Evolutionary conservation across 2,113 vertebrate genomes (phyloP).

Genomic region (Dicerorhinus sumatrensis): DNA sequence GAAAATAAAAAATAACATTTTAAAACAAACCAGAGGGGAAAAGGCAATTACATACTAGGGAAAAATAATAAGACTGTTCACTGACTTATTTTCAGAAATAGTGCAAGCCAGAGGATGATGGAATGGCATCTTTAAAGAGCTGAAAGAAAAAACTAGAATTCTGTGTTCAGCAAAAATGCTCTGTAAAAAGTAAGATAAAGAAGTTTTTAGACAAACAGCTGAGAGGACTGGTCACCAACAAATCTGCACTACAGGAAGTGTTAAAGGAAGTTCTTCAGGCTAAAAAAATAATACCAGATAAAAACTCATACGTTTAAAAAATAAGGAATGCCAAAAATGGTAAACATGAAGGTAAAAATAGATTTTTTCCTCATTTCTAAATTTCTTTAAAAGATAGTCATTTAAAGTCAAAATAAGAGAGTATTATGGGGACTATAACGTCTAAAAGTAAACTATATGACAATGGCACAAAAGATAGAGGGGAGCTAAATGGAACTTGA

Average conservation of each 20-base stretch:
- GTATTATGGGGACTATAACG: not conserved
- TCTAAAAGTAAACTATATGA: not conserved
- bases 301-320: not conserved
- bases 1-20: not conserved
- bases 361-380: not conserved
- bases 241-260: not conserved
- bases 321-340: not conserved
- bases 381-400: slow-evolving; percentile 3
- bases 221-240: not conserved
- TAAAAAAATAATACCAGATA: not conserved
- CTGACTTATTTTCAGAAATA: slow-evolving; percentile 3
- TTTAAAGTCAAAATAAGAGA: not conserved
- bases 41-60: not conserved
- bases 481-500: not conserved
- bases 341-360: not conserved
- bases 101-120: not conserved
- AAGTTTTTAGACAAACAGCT: not conserved
- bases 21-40: not conserved
- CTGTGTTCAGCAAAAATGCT: not conserved
- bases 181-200: not conserved
- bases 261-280: not conserved
- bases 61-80: not conserved
- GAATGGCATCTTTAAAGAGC: not conserved
- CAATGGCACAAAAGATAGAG: not conserved
- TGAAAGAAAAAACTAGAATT: not conserved